These are phyloP conservation scores for Cacoxenus indagator DNA, from an alignment of 2,888 invertebrate genomes.

Conservation along the genomic window DNA sequence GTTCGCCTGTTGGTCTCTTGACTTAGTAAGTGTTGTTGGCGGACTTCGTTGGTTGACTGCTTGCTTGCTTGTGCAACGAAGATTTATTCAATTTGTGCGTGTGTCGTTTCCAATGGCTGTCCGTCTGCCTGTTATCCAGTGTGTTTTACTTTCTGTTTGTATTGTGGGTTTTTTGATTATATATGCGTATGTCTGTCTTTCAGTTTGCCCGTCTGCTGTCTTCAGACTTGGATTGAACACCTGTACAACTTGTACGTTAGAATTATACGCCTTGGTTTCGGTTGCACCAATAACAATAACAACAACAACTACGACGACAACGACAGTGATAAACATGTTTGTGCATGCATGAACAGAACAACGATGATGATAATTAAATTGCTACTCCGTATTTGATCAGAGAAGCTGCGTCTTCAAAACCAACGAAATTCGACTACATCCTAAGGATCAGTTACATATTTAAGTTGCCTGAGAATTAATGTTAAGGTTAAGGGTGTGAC, in stretches of 20 bases:
- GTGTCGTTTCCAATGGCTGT: constrained; percentile 20
- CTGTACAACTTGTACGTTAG: constrained; percentile 39
- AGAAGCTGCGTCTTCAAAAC: no score
- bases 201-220: constrained; percentile 15
- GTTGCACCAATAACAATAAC: constrained; percentile 35
- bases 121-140: not conserved
- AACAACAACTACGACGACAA: constrained; percentile 19
- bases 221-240: constrained; percentile 41
- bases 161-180: constrained; percentile 15
- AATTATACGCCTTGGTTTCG: constrained; percentile 2
- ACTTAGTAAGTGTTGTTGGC: constrained; percentile 4
- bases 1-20: not conserved
- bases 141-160: not conserved
- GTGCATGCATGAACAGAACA: not conserved
- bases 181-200: constrained; percentile 6
- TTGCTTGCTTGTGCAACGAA: constrained; percentile 21
- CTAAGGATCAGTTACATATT: no score
- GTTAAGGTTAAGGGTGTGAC: no score
- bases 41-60: not conserved
- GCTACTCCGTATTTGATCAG: constrained; percentile 25
- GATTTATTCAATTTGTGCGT: constrained; percentile 45
- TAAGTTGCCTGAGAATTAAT: no score
- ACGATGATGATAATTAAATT: constrained; percentile 25
- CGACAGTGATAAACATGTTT: constrained; percentile 5
- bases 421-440: no score